A percentile compares a stretch with the other conserved stretches of the same genome.
phyloP scores from a whole-genome alignment of 1,140 invertebrate genomes.

The Eriocheir sinensis region DNA sequence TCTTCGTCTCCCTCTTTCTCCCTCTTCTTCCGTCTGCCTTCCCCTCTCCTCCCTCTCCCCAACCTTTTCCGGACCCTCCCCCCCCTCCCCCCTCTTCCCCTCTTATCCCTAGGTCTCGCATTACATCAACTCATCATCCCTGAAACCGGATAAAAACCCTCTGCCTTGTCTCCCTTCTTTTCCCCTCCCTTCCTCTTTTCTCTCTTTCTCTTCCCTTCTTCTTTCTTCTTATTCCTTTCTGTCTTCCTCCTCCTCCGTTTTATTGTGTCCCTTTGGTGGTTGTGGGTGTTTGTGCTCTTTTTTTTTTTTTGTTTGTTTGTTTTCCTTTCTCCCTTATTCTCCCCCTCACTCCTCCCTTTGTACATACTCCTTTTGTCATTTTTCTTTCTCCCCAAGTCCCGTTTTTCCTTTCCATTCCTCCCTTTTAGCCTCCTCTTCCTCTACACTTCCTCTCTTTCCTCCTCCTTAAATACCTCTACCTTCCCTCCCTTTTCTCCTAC shows the following conservation, averaged over 20 bases:
- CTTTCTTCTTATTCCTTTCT: neutral
- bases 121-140: slow-evolving; percentile 33
- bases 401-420: too few species aligned
- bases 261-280: too few species aligned
- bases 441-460: too few species aligned
- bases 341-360: neutral
- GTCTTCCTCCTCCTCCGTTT: neutral
- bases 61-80: too few species aligned
- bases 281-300: too few species aligned
- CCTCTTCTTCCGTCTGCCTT: too few species aligned
- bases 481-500: too few species aligned
- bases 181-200: neutral
- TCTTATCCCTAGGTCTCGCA: neutral
- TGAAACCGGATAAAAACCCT: neutral
- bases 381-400: neutral
- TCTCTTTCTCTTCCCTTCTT: neutral
- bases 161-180: neutral
- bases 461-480: too few species aligned
- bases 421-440: too few species aligned
- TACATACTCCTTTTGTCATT: neutral
- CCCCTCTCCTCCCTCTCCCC: too few species aligned
- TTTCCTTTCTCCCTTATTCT: neutral
- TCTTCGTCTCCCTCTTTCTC: too few species aligned
- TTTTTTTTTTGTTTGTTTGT: too few species aligned
- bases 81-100: neutral